These are phyloP conservation scores for Platichthys flesus DNA, from an alignment of 2,113 vertebrate species.

Conservation along the genomic window DNA sequence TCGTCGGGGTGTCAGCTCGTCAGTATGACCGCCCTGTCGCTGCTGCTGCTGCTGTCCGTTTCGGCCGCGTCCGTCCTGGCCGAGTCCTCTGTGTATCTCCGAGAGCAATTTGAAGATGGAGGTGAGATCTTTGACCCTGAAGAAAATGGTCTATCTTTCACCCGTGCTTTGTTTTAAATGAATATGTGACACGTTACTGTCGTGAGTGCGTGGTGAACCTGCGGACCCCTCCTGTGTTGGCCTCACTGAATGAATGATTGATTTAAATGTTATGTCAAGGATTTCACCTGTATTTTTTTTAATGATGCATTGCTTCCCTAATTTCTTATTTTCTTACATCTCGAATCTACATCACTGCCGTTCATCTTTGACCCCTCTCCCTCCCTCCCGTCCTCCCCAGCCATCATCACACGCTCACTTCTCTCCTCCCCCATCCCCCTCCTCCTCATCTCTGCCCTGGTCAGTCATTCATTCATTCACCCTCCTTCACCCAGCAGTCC, in stretches of 20 bases:
- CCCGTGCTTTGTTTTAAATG: neutral
- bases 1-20: neutral
- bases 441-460: neutral
- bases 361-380: conserved; percentile 34
- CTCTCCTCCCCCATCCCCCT: conserved; percentile 31
- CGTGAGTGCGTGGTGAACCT: neutral
- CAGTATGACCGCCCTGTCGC: conserved; percentile 74
- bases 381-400: neutral
- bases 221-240: neutral
- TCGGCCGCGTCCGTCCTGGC: conserved; percentile 68
- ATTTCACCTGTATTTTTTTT: neutral
- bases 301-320: neutral
- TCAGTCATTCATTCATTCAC: neutral
- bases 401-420: conserved; percentile 19
- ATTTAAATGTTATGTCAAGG: neutral
- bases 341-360: neutral
- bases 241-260: neutral
- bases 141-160: neutral
- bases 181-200: rapidly evolving
- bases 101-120: conserved; percentile 87
- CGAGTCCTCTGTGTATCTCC: conserved; percentile 82
- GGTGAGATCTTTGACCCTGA: conserved; percentile 74
- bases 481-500: conserved; percentile 13
- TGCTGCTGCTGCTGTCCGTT: conserved; percentile 78
- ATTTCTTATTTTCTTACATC: neutral